Evolutionary conservation across 2,113 vertebrate genomes (phyloP).

Genomic region (Campylomormyrus numenius): DNA sequence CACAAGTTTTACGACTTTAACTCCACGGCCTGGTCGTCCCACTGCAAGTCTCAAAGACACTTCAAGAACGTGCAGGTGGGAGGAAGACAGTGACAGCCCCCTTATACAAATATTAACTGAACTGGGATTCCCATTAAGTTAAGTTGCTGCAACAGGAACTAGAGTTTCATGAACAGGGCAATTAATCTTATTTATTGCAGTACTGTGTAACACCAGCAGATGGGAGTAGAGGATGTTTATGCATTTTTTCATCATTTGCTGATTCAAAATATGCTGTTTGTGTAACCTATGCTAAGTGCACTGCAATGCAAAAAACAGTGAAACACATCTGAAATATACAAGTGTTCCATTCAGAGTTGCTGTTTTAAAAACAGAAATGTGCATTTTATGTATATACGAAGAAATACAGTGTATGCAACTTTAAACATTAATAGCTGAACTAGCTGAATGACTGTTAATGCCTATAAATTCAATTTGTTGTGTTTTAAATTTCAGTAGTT

Average conservation of each 20-base stretch:
- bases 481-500: background rate
- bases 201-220: background rate
- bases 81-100: background rate
- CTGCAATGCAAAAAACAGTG: background rate
- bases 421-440: background rate
- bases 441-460: background rate
- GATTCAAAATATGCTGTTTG: background rate
- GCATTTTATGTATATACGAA: background rate
- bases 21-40: conserved; percentile 70
- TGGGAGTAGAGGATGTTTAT: background rate
- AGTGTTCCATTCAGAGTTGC: background rate
- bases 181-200: background rate
- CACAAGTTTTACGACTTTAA: conserved; percentile 87
- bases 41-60: conserved; percentile 90
- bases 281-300: background rate
- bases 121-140: background rate
- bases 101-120: background rate
- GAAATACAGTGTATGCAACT: background rate
- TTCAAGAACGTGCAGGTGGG: conserved; percentile 91
- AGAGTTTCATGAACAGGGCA: background rate
- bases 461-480: background rate
- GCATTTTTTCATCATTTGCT: background rate
- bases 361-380: background rate
- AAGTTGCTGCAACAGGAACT: background rate
- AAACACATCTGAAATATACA: background rate